These are phyloP conservation scores for Zaprionus lineosus DNA, from an alignment of 2,888 invertebrate genomes.

Conservation along the genomic window DNA sequence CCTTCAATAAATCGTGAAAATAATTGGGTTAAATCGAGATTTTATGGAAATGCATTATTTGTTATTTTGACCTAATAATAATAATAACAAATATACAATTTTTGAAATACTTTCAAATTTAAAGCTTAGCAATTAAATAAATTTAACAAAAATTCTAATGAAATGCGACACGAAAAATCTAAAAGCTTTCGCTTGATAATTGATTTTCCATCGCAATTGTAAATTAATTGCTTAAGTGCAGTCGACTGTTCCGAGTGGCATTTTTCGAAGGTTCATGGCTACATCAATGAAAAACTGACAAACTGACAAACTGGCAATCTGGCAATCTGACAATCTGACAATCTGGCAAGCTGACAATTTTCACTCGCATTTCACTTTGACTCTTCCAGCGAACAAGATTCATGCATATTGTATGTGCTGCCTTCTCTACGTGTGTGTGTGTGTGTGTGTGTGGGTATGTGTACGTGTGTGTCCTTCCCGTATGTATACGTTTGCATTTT, in stretches of 20 bases:
- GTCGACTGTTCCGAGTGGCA: constrained; percentile 31
- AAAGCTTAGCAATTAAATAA: no score
- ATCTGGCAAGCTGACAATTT: constrained; percentile 14
- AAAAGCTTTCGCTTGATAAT: no score
- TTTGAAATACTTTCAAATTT: no score
- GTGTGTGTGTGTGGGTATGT: constrained; percentile 12
- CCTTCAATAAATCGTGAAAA: no score
- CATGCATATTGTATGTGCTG: constrained; percentile 32
- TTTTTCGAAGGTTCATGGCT: constrained; percentile 51
- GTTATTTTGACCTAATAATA: no score
- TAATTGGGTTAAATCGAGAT: constrained; percentile 1
- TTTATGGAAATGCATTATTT: constrained; percentile 3
- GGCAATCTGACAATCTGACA: constrained; percentile 57
- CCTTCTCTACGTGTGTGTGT: constrained; percentile 8
- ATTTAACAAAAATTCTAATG: no score
- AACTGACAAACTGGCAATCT: constrained; percentile 54
- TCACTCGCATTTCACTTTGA: no score
- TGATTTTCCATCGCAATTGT: constrained; percentile 20
- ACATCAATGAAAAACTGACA: constrained; percentile 60
- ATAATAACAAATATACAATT: no score
- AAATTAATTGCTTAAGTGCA: constrained; percentile 52
- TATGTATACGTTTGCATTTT: constrained; percentile 26
- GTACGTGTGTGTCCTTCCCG: constrained; percentile 11
- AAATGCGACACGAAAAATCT: no score
- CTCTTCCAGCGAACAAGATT: no score